Evolutionary conservation across 1,140 invertebrate genomes (phyloP), one percentile per base, ranked within the genome.

Genomic region (Aradophagus sp.): DNA sequence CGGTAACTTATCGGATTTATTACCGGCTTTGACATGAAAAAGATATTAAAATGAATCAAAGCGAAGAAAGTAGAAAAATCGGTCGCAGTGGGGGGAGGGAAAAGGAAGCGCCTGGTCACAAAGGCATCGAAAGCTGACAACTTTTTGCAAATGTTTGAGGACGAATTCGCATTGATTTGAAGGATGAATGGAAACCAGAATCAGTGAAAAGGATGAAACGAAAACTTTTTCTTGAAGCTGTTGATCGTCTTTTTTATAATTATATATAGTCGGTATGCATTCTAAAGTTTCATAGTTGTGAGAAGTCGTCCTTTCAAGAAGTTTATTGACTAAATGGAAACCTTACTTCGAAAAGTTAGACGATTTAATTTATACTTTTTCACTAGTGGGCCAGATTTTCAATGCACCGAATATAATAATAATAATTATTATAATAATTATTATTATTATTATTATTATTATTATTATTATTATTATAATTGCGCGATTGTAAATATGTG

Each of bases 201-300:
- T 32, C 31, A 39, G 50, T 63, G 44, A 70, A 70, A 70, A 62
- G 66, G 66, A 70, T 70, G 66, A 58, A 70, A 70, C 56, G 66
- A 56, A 70, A 70, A 70, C 58, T 70, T 70, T 70, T 70, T 69
- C 66, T 69, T 62, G 55, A 69, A 69, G 56, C 66, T 62, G 56
- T 69, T 69, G 66, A 69, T 68, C 47, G 65, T 62, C 48, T 69
- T 59, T 69, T 61, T 69, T 61, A 68, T 68, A 68, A 68, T 61
- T 68, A 68, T 62, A 69, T 69, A 69, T 69, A 61, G 56, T 50
- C 66, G 52, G 39, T 69, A 69, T 61, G 66, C 56, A 69, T 56
- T 62, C 56, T 48, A 42, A 69, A 69, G 56, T 69, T 69, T 61
- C 66, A 56, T 56, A 62, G 66, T 68, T 68, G 65, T 61, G 48